Conservation (phyloP, 2,797 vertebrate genomes). For the Coluber constrictor region DNA sequence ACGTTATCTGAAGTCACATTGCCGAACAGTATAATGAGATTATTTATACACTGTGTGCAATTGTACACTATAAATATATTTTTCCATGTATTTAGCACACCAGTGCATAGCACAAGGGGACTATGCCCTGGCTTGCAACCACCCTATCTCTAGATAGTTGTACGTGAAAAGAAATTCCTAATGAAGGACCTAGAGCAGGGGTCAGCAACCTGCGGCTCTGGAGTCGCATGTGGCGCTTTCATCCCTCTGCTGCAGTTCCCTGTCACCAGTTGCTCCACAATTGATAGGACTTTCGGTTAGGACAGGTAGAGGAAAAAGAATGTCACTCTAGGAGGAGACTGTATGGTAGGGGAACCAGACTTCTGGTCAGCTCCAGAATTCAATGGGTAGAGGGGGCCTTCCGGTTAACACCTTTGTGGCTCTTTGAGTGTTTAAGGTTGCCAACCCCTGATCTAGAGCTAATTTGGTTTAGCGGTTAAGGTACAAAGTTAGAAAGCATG, state of each 20-base stretch:
- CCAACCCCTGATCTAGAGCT: not conserved
- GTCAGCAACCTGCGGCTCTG: too few species aligned
- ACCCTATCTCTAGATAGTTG: not conserved
- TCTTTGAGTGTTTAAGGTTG: too few species aligned
- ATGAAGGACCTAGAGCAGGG: not conserved
- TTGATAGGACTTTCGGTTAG: too few species aligned
- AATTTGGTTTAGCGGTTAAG: not conserved
- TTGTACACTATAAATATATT: not conserved
- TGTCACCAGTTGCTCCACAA: too few species aligned
- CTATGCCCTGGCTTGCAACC: not conserved
- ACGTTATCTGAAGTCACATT: not conserved
- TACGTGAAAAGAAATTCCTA: not conserved
- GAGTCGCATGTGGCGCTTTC: too few species aligned
- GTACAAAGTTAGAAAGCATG: not conserved
- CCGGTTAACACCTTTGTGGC: too few species aligned
- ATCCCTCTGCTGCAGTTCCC: too few species aligned
- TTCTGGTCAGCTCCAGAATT: too few species aligned
- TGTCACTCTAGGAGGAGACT: too few species aligned
- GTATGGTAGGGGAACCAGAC: too few species aligned
- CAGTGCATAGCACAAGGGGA: not conserved
- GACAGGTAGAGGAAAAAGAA: too few species aligned
- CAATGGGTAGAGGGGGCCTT: too few species aligned
- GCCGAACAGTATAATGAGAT: not conserved
- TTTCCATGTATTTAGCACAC: not conserved
- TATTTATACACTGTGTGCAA: not conserved